A percentile compares a stretch with the other conserved stretches of the same genome.
Conservation (phyloP, 2,888 invertebrate species). For the Lissocephala sabroskyi region DNA sequence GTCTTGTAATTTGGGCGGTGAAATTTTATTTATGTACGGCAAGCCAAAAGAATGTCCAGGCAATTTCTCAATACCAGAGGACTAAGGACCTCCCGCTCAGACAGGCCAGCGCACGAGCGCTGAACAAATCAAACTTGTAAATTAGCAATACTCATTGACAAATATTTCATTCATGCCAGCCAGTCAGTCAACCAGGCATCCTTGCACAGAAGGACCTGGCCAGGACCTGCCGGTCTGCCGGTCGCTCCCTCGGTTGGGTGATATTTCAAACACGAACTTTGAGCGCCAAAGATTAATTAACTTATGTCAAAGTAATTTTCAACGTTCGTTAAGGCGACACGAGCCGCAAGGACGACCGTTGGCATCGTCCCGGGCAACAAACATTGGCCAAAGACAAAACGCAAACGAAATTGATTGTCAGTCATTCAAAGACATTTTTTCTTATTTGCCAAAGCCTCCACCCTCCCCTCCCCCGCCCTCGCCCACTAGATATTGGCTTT, state of each 20-base stretch:
- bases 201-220: no score
- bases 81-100: no score
- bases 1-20: no score
- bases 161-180: slow-evolving; percentile 50
- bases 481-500: slow-evolving; percentile 57
- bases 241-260: slow-evolving; percentile 35
- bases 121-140: slow-evolving; percentile 66
- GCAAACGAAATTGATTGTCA: slow-evolving; percentile 68
- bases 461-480: not conserved
- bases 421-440: slow-evolving; percentile 71
- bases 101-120: not conserved
- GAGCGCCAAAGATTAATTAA: slow-evolving; percentile 71
- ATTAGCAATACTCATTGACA: slow-evolving; percentile 67
- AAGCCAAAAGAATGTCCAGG: slow-evolving; percentile 51
- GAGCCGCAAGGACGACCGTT: slow-evolving; percentile 32
- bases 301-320: slow-evolving; percentile 71
- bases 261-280: slow-evolving; percentile 65
- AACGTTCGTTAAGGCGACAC: slow-evolving; percentile 68
- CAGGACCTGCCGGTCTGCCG: not conserved
- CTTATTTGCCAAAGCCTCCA: slow-evolving; percentile 39
- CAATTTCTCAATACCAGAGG: slow-evolving; percentile 40
- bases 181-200: slow-evolving; percentile 7
- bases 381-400: slow-evolving; percentile 6
- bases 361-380: no score
- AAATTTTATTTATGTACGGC: slow-evolving; percentile 57